Evolutionary conservation across 2,888 invertebrate species (phyloP), one percentile per base, ranked within the genome.

Genomic region (Entomobrya proxima): DNA sequence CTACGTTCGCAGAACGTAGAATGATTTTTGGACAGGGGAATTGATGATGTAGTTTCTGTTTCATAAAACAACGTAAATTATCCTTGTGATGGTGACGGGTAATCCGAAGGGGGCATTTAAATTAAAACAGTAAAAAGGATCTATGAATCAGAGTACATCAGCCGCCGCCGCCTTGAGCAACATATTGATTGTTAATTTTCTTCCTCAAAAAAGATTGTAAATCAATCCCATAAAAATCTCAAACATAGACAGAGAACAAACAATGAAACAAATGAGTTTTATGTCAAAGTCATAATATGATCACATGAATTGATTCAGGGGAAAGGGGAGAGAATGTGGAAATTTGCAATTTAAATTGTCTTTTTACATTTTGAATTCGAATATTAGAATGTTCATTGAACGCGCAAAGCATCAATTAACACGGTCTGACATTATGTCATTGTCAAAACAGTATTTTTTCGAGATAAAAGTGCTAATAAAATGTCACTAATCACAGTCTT

Each of bases 361-460:
- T 58, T 52, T 32, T 52, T 37, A 74, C 37, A 13, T 44, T n/a
- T 21, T 72, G n/a, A 4, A 24, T 11, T 50, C 30, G 18, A 76
- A 18, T 55, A 55, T 30, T 18, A 32, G 1, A 21, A 13, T 40
- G 52, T 35, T 35, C 40, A 18, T 27, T 74, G 18, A 15, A 13
- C n/a, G 47, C 40, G 35, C 76, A 76, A 24, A n/a, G 9, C 37
- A 76, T 76, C 76, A 76, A 76, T 76, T 76, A 76, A 24, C 76
- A 55, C 74, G 52, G 55, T 9, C 35, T 76, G 76, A 76, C 81
- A 81, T 80, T 80, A 80, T 80, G 80, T 80, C 80, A 81, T 32
- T 32, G 44, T 47, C 32, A 74, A 47, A 76, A 55, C 76, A 37
- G 55, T 76, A 44, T 24, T 37, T 74, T 74, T 74, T 74, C 52